phyloP scores from a whole-genome alignment of 2,113 vertebrate species.

The Podiceps cristatus region DNA sequence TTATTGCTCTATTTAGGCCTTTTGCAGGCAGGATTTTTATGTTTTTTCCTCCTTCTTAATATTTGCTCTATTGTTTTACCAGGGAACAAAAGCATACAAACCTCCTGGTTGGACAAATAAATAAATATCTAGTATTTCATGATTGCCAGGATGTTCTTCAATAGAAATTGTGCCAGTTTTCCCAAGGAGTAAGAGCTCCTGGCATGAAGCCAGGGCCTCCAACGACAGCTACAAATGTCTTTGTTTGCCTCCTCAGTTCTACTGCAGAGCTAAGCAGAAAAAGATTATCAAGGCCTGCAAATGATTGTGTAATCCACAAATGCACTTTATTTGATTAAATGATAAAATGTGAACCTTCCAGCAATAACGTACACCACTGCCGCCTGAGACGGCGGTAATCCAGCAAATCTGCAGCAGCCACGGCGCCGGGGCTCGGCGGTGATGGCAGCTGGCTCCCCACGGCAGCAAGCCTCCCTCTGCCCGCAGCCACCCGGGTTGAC shows the following conservation, averaged over 20 bases:
- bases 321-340: constrained; percentile 73
- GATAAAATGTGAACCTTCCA: constrained; percentile 60
- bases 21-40: not conserved
- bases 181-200: constrained; percentile 38
- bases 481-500: not conserved
- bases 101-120: not conserved
- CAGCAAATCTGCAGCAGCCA: not conserved
- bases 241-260: constrained; percentile 57
- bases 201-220: constrained; percentile 45
- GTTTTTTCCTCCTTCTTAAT: not conserved
- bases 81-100: not conserved
- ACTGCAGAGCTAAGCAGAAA: constrained; percentile 62
- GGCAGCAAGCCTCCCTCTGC: not conserved
- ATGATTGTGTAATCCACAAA: constrained; percentile 61
- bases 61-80: not conserved
- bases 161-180: constrained; percentile 35
- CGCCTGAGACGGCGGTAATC: rapidly evolving
- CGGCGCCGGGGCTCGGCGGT: rapidly evolving
- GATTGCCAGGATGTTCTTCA: not conserved
- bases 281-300: constrained; percentile 57
- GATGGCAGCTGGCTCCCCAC: rapidly evolving
- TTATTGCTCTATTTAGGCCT: not conserved
- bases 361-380: not conserved
- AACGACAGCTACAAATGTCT: constrained; percentile 64
- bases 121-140: not conserved